phyloP scores from a whole-genome alignment of 2,888 invertebrate genomes.

The Nebria salina region DNA sequence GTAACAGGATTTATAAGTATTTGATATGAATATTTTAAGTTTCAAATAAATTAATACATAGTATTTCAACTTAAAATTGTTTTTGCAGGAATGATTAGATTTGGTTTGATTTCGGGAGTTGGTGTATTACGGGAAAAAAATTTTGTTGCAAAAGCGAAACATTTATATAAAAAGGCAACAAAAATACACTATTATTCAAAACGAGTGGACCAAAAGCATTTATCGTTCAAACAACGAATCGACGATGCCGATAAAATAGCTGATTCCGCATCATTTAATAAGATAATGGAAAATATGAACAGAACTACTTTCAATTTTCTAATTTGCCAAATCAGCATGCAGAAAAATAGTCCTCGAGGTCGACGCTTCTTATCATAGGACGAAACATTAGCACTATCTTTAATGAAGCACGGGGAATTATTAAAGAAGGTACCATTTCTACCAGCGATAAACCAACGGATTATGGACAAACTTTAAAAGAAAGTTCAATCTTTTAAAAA shows the following conservation, averaged over 20 bases:
- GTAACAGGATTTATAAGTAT: too few species aligned
- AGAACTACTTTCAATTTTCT: conserved; percentile 18
- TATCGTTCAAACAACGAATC: conserved; percentile 18
- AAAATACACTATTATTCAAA: neutral
- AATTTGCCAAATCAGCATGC: conserved; percentile 10
- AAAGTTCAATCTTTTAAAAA: neutral
- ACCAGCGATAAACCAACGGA: neutral
- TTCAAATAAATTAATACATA: too few species aligned
- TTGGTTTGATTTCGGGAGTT: too few species aligned
- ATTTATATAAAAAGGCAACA: conserved; percentile 14
- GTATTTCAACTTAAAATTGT: too few species aligned
- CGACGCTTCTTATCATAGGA: neutral
- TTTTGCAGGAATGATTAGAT: too few species aligned
- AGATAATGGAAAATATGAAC: conserved; percentile 9
- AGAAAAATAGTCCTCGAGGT: neutral
- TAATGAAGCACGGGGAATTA: conserved; percentile 12
- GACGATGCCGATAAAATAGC: conserved; percentile 3
- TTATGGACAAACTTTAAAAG: too few species aligned
- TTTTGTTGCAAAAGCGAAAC: conserved; percentile 2
- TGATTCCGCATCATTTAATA: neutral
- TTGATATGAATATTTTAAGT: too few species aligned
- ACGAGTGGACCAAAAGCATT: neutral
- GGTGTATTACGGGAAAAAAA: neutral
- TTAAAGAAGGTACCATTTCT: conserved; percentile 11
- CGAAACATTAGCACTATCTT: conserved; percentile 12